Percentiles rank a stretch among this genome's conserved stretches.
phyloP scores from a whole-genome alignment of 1,140 invertebrate genomes.

The Nixonia krombeini region DNA sequence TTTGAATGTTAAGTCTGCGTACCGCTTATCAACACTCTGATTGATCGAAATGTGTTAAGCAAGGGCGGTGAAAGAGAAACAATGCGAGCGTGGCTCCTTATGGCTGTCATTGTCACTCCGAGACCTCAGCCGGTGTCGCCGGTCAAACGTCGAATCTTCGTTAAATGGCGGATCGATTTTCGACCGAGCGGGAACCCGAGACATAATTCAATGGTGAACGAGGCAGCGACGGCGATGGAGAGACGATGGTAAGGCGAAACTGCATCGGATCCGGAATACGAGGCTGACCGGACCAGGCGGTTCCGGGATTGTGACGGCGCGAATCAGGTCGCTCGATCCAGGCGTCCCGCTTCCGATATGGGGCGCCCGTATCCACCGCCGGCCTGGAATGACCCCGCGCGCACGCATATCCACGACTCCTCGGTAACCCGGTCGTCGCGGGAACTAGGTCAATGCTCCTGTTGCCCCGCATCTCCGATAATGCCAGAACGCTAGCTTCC shows the following conservation, averaged over 20 bases:
- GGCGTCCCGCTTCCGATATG: constrained; percentile 49
- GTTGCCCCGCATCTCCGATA: constrained; percentile 5
- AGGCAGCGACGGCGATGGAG: constrained; percentile 38
- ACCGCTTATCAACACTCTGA: too few relatives aligned
- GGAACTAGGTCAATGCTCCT: constrained; percentile 63
- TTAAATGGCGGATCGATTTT: background rate
- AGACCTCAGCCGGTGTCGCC: too few relatives aligned
- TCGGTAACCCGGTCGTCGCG: constrained; percentile 63
- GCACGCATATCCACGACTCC: too few relatives aligned
- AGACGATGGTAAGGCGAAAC: constrained; percentile 45
- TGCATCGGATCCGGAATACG: constrained; percentile 44
- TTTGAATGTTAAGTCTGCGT: too few relatives aligned
- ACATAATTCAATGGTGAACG: background rate
- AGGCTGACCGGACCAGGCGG: constrained; percentile 54
- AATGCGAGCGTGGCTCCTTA: too few relatives aligned
- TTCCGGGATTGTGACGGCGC: constrained; percentile 54
- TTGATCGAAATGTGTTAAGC: too few relatives aligned
- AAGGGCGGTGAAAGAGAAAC: too few relatives aligned
- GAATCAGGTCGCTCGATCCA: constrained; percentile 70
- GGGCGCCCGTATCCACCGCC: constrained; percentile 37
- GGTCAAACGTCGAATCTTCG: too few relatives aligned
- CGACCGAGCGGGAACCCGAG: background rate
- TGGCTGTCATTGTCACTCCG: background rate
- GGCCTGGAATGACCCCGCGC: constrained; percentile 53
- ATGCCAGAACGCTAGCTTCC: too few relatives aligned